A percentile compares a stretch with the other conserved stretches of the same genome.
Evolutionary conservation across 1,140 invertebrate species (phyloP).

Genomic region (Diorhabda sublineata): DNA sequence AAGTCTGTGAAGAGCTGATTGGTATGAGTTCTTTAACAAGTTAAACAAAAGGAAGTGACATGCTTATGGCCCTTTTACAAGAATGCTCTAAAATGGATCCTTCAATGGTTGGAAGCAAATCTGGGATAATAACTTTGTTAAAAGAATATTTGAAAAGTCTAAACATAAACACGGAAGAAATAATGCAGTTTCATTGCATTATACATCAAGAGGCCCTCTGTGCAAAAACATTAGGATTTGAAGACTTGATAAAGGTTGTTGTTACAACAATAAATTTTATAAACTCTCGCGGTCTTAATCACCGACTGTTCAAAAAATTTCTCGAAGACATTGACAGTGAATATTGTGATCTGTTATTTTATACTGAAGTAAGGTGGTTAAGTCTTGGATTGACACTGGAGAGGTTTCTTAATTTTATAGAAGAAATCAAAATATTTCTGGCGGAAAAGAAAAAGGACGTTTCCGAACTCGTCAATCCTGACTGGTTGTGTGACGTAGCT

Average conservation of each 20-base stretch:
- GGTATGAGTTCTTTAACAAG: slow-evolving; percentile 25
- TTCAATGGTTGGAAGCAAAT: too few species aligned
- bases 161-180: slow-evolving; percentile 18
- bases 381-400: slow-evolving; percentile 26
- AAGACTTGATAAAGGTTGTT: too few species aligned
- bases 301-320: slow-evolving; percentile 30
- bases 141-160: slow-evolving; percentile 16
- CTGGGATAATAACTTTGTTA: neutral
- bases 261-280: slow-evolving; percentile 41
- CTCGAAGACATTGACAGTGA: too few species aligned
- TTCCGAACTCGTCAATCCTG: slow-evolving; percentile 9
- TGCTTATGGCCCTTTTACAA: slow-evolving; percentile 14
- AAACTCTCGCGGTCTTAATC: slow-evolving; percentile 36
- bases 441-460: slow-evolving; percentile 15
- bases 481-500: slow-evolving; percentile 22
- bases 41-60: slow-evolving; percentile 26
- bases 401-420: slow-evolving; percentile 24
- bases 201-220: slow-evolving; percentile 37
- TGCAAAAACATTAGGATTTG: slow-evolving; percentile 30
- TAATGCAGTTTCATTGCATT: too few species aligned
- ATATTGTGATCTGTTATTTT: too few species aligned
- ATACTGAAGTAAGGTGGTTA: slow-evolving; percentile 4
- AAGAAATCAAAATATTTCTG: neutral
- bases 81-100: too few species aligned
- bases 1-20: slow-evolving; percentile 29